Evolutionary conservation across 2,113 vertebrate species (phyloP).

Genomic region (Xyrauchen texanus): DNA sequence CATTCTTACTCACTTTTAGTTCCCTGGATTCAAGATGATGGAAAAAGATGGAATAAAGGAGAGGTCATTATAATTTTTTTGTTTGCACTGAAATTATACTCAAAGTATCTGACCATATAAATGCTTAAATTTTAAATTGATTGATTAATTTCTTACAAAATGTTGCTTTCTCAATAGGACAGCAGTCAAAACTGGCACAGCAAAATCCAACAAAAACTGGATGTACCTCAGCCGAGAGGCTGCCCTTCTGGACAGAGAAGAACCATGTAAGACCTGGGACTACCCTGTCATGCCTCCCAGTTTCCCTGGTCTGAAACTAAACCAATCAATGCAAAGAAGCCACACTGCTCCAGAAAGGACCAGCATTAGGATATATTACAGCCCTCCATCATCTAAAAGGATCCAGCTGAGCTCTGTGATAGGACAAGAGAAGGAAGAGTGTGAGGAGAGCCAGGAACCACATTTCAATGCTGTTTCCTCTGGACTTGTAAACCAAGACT

Average conservation of each 20-base stretch:
- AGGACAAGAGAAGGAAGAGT: constrained; percentile 22
- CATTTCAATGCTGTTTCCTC: not conserved
- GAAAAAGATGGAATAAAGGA: constrained; percentile 77
- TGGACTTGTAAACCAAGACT: constrained; percentile 33
- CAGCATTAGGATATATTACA: constrained; percentile 90
- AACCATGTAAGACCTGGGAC: constrained; percentile 80
- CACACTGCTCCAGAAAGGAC: constrained; percentile 92
- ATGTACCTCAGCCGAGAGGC: constrained; percentile 78
- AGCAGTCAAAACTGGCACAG: constrained; percentile 76
- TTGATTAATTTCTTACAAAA: not conserved
- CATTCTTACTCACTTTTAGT: constrained; percentile 64
- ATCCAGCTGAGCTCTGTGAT: constrained; percentile 63
- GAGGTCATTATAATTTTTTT: constrained; percentile 73
- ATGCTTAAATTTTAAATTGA: not conserved
- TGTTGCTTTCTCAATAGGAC: constrained; percentile 69
- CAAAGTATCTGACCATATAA: not conserved
- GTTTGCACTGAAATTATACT: not conserved
- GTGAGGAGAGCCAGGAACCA: constrained; percentile 29
- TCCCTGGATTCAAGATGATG: constrained; percentile 68
- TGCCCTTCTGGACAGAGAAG: constrained; percentile 66
- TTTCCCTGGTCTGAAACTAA: constrained; percentile 74
- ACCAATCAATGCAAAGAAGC: constrained; percentile 82
- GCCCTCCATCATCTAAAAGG: constrained; percentile 85
- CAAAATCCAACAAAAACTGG: constrained; percentile 76
- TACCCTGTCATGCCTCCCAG: constrained; percentile 74